phyloP scores from a whole-genome alignment of 1,140 invertebrate genomes.

The Drosophila kanapiae region DNA sequence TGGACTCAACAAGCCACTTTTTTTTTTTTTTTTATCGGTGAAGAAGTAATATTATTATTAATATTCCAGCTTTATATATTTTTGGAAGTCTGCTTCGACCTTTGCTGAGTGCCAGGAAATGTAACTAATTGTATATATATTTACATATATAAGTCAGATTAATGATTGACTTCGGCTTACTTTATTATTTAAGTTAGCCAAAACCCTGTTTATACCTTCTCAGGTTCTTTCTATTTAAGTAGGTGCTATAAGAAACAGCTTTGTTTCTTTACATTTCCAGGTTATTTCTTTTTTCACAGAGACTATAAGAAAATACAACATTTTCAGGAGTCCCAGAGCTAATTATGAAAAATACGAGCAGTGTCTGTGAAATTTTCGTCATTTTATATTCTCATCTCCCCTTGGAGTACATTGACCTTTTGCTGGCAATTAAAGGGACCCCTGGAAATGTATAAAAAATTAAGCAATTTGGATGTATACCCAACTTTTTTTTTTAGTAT shows the following conservation, averaged over 20 bases:
- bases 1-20: not conserved
- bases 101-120: too few relatives aligned
- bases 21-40: not conserved
- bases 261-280: too few relatives aligned
- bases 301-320: not conserved
- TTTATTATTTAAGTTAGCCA: not conserved
- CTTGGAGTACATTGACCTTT: constrained; percentile 20
- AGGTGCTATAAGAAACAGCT: too few relatives aligned
- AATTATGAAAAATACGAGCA: constrained; percentile 20
- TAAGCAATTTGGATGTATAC: constrained; percentile 32
- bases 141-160: not conserved
- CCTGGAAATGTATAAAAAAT: constrained; percentile 20
- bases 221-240: not conserved
- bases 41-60: not conserved
- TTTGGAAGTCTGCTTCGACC: too few relatives aligned
- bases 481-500: constrained; percentile 27
- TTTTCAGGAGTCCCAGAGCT: not conserved
- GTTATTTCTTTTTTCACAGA: too few relatives aligned
- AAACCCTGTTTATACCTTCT: not conserved
- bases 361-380: not conserved
- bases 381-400: not conserved
- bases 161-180: too few relatives aligned
- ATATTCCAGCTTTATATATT: not conserved
- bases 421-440: constrained; percentile 50
- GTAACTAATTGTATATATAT: not conserved